These are phyloP conservation scores for Nemopilema nomurai DNA, from an alignment of 30 jellyfish, hydroid and myxozoan genomes.

Conservation along the genomic window DNA sequence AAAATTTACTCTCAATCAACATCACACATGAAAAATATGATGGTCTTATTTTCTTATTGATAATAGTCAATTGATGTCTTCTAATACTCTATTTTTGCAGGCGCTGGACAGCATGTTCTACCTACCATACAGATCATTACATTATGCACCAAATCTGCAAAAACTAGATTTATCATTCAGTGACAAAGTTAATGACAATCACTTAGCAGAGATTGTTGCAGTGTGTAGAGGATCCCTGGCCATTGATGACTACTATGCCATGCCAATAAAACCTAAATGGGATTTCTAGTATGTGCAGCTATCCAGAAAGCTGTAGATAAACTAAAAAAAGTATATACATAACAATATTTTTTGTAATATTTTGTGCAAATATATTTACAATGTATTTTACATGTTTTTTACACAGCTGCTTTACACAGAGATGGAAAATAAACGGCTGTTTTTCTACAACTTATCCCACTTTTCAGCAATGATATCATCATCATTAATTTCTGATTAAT, in stretches of 20 bases:
- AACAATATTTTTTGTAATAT: not conserved
- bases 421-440: not conserved
- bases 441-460: not conserved
- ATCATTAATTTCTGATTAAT: not conserved
- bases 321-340: too few species aligned
- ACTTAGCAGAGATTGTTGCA: slow-evolving; percentile 74
- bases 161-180: slow-evolving; percentile 64
- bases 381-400: not conserved
- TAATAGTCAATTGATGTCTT: not conserved
- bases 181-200: slow-evolving; percentile 77
- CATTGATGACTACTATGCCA: slow-evolving; percentile 72
- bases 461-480: not conserved
- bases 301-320: too few species aligned
- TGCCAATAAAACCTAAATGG: slow-evolving; percentile 80
- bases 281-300: not conserved
- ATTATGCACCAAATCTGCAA: slow-evolving; percentile 69
- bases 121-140: slow-evolving; percentile 76
- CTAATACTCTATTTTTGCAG: slow-evolving; percentile 19
- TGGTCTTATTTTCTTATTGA: too few species aligned
- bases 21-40: too few species aligned
- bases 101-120: slow-evolving; percentile 54
- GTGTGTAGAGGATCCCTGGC: slow-evolving; percentile 83
- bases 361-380: not conserved
- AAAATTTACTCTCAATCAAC: too few species aligned
- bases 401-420: not conserved